Base-by-base conservation (phyloP, 2,888 invertebrate genomes). In the Branchipolynoe longqiensis region DNA sequence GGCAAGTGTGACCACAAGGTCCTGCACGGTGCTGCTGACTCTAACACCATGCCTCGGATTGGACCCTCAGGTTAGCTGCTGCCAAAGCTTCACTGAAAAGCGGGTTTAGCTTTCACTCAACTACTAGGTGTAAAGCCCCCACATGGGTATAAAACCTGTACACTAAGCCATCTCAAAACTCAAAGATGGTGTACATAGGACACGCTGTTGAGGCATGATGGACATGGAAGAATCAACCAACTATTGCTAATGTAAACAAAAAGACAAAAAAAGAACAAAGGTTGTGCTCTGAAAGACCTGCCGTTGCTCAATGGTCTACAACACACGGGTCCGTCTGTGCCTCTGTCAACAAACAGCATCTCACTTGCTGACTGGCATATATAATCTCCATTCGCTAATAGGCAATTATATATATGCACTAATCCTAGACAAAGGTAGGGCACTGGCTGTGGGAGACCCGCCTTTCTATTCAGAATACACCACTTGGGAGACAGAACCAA, bases 281-380 rank as follows among this genome's bases (percentile, higher is more conserved):
- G n/a, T 38, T 69, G 69, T 69, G 69, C 69, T 69, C 69, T 69
- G 69, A 69, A 69, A 69, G 69, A 69, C 22, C 69, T 12, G n/a
- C n/a, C n/a, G n/a, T n/a, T n/a, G n/a, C n/a, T n/a, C n/a, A 18
- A 28, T 62, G 12, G 38, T 18, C 2, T 69, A 12, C 33, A 69
- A 69, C 33, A 58, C 25, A 18, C 33, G 69, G 69, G 38, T 14
- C 38, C 69, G 69, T 69, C 38, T 1, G 69, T 69, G 69, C 69
- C 38, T 69, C 36, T 69, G 69, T 69, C 69, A 69, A 69, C 69
- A 69, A 69, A 69, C 69, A 69, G 69, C 69, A 69, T 69, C 69
- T 69, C 36, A 69, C 69, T 38, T 8, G 22, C n/a, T 69, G 69
- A 69, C 69, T 69, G 36, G 33, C 69, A 69, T 69, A 69, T 69